A percentile compares a stretch with the other conserved stretches of the same genome.
These are phyloP conservation scores for Crotalus tigris DNA, from an alignment of 2,113 vertebrate genomes.

Conservation along the genomic window DNA sequence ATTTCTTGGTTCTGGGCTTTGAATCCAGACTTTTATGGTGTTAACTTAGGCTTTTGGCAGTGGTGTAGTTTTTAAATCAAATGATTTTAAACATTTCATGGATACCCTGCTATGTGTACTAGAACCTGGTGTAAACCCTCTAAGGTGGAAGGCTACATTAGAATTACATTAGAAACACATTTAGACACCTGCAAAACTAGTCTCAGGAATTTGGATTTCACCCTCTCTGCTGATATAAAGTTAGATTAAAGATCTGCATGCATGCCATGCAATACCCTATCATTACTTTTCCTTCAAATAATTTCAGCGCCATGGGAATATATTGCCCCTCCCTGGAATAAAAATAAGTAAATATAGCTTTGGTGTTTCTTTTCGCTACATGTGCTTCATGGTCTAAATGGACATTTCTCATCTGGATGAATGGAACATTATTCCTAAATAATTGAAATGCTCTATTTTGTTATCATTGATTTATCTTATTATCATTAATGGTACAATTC, in stretches of 20 bases:
- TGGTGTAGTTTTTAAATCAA: neutral
- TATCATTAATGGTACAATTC: neutral
- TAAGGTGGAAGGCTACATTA: neutral
- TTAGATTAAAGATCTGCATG: neutral
- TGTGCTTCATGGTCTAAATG: neutral
- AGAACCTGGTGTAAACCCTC: neutral
- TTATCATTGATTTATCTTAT: neutral
- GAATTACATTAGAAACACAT: neutral
- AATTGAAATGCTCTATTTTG: neutral
- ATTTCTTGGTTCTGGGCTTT: neutral
- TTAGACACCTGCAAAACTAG: neutral
- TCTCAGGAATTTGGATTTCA: neutral
- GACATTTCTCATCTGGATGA: neutral
- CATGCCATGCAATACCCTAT: neutral
- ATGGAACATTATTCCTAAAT: neutral
- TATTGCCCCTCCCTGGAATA: neutral
- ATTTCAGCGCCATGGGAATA: neutral
- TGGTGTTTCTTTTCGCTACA: neutral
- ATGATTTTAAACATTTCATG: neutral
- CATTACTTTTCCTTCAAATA: neutral
- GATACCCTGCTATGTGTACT: neutral
- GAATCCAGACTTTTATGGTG: neutral
- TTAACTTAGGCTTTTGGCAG: neutral
- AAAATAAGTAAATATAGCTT: neutral
- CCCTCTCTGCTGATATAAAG: neutral